These are phyloP conservation scores for Apamea crenata DNA, from an alignment of 2,888 invertebrate genomes.

Conservation along the genomic window DNA sequence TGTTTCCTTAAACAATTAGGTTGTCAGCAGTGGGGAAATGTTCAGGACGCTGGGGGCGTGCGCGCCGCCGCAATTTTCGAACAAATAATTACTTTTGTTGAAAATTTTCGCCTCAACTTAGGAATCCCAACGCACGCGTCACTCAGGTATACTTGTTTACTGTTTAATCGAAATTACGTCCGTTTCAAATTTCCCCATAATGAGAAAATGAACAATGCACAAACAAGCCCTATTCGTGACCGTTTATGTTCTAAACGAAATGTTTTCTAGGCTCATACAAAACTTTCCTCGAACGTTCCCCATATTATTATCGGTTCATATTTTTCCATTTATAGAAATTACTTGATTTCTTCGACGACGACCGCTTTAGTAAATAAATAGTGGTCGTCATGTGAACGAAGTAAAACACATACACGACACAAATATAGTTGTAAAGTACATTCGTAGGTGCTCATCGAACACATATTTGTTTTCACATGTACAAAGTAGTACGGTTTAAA, in stretches of 20 bases:
- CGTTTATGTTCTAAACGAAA: conserved; percentile 49
- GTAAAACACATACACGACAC: conserved; percentile 37
- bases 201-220: conserved; percentile 38
- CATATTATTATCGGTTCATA: conserved; percentile 32
- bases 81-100: conserved; percentile 82
- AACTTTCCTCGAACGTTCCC: conserved; percentile 39
- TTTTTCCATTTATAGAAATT: conserved; percentile 43
- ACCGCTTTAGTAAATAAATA: conserved; percentile 29
- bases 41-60: conserved; percentile 63
- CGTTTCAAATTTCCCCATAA: conserved; percentile 52
- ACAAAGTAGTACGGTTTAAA: conserved; percentile 41
- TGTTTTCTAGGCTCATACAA: conserved; percentile 33
- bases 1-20: conserved; percentile 81
- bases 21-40: conserved; percentile 75
- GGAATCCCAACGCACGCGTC: conserved; percentile 73
- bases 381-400: conserved; percentile 11
- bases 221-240: conserved; percentile 48
- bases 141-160: conserved; percentile 67
- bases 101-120: conserved; percentile 72
- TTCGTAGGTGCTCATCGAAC: conserved; percentile 15
- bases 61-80: conserved; percentile 75
- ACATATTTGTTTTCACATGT: conserved; percentile 39
- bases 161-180: conserved; percentile 65
- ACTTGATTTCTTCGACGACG: conserved; percentile 31
- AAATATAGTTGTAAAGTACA: conserved; percentile 16